Evolutionary conservation across 1,140 invertebrate genomes (phyloP), one percentile per base, ranked within the genome.

Genomic region (Ostrea edulis): DNA sequence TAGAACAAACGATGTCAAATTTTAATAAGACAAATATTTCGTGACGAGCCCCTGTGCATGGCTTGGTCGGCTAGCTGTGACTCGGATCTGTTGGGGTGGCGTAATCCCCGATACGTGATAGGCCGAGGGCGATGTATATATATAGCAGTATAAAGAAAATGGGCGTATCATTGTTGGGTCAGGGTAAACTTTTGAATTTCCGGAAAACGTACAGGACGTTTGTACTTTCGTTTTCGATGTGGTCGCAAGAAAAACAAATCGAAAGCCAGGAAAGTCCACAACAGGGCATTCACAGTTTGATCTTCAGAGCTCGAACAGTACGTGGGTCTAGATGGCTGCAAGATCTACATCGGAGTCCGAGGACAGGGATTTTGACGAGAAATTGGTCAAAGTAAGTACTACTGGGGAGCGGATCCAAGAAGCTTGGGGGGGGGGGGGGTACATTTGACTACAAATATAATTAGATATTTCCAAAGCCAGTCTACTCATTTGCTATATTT

Each of bases 161-260:
- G 55, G 12, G 35, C 35, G 35, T 58, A 12, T 12, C 54, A 55
- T 58, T 58, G 55, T 17, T 55, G 12, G 17, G 14, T 58, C 55
- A n/a, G 14, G 55, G 14, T 20, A 55, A 55, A 20, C 17, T 62
- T 7, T 20, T 17, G 14, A n/a, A 5, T 44, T 62, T 62, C 20
- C 55, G 55, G 55, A 62, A 62, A 62, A n/a, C n/a, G 12, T 58
- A 3, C 8, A 17, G 55, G 55, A 58, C 55, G n/a, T 17, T 44
- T 7, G 8, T 77, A 77, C 68, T 77, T 77, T 77, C 68, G 68
- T 77, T 77, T 77, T 77, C 68, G 29, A 29, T 3, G 68, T 35
- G 14, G 2, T n/a, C 0, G 68, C 29, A 77, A 29, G 12, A 14
- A 44, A 44, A 44, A 44, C 35, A 44, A 44, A 44, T 5, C 35